phyloP scores from a whole-genome alignment of 1,140 invertebrate genomes.

The Stratiolaelaps scimitus region DNA sequence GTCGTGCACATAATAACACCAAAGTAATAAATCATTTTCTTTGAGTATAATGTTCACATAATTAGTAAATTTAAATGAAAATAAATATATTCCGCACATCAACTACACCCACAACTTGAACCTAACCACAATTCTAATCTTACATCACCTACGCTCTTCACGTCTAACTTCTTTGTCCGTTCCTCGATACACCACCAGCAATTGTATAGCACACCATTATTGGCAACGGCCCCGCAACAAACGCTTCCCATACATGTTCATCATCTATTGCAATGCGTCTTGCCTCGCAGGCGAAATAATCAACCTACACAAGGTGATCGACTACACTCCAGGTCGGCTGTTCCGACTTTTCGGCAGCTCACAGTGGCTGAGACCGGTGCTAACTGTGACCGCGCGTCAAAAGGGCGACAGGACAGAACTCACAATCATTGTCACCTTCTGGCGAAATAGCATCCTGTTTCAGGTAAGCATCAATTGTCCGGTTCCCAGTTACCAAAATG shows the following conservation, averaged over 20 bases:
- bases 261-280: too few species aligned
- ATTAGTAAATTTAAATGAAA: too few species aligned
- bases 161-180: neutral
- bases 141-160: too few species aligned
- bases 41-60: too few species aligned
- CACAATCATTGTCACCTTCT: slow-evolving; percentile 8
- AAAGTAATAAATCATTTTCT: too few species aligned
- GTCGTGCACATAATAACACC: too few species aligned
- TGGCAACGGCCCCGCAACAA: neutral
- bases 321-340: neutral
- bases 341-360: slow-evolving; percentile 20
- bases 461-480: slow-evolving; percentile 1
- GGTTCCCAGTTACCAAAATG: too few species aligned
- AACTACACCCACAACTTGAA: too few species aligned
- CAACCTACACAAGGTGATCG: slow-evolving; percentile 7
- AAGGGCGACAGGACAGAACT: neutral
- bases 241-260: neutral
- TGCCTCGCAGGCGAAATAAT: neutral
- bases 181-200: neutral
- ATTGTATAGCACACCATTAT: neutral
- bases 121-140: too few species aligned
- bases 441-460: slow-evolving; percentile 19
- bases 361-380: slow-evolving; percentile 13
- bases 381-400: neutral
- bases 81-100: too few species aligned